Evolutionary conservation across 2,113 vertebrate genomes (phyloP).

Genomic region (Pontoporia blainvillei): DNA sequence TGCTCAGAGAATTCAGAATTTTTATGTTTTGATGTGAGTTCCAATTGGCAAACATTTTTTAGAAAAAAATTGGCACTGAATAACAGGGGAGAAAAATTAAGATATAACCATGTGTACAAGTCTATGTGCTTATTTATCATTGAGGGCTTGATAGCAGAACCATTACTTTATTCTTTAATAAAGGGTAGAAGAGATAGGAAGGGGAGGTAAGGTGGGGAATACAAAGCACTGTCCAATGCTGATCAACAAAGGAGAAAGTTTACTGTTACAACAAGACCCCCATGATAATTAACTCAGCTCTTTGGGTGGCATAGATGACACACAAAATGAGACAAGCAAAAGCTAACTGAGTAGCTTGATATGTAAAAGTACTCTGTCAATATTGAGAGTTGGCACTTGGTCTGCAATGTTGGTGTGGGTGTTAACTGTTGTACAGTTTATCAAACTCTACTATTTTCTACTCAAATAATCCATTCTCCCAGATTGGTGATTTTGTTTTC

Average conservation of each 20-base stretch:
- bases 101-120: not conserved
- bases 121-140: not conserved
- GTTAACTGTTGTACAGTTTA: not conserved
- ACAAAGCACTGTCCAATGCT: not conserved
- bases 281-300: not conserved
- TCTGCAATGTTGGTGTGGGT: not conserved
- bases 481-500: not conserved
- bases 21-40: not conserved
- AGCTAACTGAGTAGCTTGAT: not conserved
- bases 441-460: not conserved
- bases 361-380: not conserved
- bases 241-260: not conserved
- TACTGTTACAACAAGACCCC: not conserved
- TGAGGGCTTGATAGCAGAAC: not conserved
- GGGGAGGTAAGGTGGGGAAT: not conserved
- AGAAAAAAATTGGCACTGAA: not conserved
- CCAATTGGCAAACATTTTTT: not conserved
- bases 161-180: not conserved
- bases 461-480: not conserved
- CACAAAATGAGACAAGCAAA: not conserved
- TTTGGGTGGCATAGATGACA: not conserved
- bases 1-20: not conserved
- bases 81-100: not conserved
- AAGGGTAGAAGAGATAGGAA: not conserved
- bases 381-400: not conserved